Percentiles rank a stretch among this genome's conserved stretches.
Conservation (phyloP, 2,888 invertebrate species). For the Hypercompe scribonia region DNA sequence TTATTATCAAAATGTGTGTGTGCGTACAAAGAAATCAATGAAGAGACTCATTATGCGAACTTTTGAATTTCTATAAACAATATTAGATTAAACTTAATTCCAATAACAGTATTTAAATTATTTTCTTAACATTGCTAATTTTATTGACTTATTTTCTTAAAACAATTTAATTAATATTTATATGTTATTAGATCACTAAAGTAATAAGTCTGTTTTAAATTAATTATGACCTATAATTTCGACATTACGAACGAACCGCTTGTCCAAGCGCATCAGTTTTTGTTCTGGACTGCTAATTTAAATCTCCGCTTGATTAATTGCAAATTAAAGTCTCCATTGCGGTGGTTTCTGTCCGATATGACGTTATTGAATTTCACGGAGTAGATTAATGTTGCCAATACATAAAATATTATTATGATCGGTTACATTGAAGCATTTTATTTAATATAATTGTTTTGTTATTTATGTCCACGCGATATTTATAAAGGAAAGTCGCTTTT, state of each 20-base stretch:
- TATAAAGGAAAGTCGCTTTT: constrained; percentile 4
- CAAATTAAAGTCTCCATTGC: constrained; percentile 82
- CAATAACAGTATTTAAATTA: too few relatives aligned
- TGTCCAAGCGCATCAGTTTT: constrained; percentile 61
- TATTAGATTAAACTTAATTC: too few relatives aligned
- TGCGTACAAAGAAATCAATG: not conserved
- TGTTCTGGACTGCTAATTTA: constrained; percentile 81
- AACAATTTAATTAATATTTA: not conserved
- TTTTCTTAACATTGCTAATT: too few relatives aligned
- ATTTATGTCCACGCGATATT: constrained; percentile 30
- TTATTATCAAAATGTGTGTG: not conserved
- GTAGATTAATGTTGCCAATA: constrained; percentile 79
- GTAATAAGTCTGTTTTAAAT: not conserved
- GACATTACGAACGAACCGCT: constrained; percentile 40
- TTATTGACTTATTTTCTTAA: not conserved
- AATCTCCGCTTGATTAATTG: constrained; percentile 80
- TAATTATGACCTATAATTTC: not conserved
- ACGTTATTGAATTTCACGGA: constrained; percentile 86
- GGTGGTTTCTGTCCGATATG: constrained; percentile 79
- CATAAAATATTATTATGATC: constrained; percentile 76
- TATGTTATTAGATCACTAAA: not conserved
- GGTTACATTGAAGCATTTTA: constrained; percentile 57
- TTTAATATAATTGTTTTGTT: constrained; percentile 44
- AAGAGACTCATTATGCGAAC: not conserved
- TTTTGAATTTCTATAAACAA: not conserved